phyloP scores from a whole-genome alignment of 2,888 invertebrate species.

The Griposia aprilina region DNA sequence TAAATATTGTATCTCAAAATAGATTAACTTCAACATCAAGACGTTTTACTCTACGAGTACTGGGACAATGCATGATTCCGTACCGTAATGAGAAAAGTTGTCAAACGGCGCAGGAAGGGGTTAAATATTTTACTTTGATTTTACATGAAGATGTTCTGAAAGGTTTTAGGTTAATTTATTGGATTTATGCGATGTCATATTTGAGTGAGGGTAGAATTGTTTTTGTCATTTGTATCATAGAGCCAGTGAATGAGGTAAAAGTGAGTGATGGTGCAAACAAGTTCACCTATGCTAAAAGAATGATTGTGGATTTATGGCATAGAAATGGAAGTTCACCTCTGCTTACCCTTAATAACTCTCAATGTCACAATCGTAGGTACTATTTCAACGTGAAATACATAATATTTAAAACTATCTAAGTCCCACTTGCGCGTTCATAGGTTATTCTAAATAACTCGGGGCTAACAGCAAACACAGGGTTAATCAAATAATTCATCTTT shows the following conservation, averaged over 20 bases:
- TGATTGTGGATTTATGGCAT: neutral
- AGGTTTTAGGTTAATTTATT: slow-evolving; percentile 35
- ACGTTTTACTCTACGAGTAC: neutral
- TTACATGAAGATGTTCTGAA: slow-evolving; percentile 17
- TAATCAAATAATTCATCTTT: too few species aligned
- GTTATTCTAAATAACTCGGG: too few species aligned
- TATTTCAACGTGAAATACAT: too few species aligned
- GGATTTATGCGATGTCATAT: slow-evolving; percentile 27
- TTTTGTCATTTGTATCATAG: slow-evolving; percentile 16
- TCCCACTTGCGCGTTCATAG: too few species aligned
- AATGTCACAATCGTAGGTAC: neutral
- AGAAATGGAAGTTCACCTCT: neutral
- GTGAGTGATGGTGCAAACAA: neutral
- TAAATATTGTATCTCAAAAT: neutral
- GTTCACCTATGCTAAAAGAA: too few species aligned
- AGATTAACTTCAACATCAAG: neutral
- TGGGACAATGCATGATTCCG: neutral
- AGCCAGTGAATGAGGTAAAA: slow-evolving; percentile 7
- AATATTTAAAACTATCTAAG: neutral
- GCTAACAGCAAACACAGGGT: too few species aligned
- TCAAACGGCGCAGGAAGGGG: slow-evolving; percentile 31
- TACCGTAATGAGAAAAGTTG: neutral
- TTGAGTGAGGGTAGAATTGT: slow-evolving; percentile 15
- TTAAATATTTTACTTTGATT: slow-evolving; percentile 39
- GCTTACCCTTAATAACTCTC: neutral